phyloP scores from a whole-genome alignment of 2,797 vertebrate species.

The Perodicticus potto region DNA sequence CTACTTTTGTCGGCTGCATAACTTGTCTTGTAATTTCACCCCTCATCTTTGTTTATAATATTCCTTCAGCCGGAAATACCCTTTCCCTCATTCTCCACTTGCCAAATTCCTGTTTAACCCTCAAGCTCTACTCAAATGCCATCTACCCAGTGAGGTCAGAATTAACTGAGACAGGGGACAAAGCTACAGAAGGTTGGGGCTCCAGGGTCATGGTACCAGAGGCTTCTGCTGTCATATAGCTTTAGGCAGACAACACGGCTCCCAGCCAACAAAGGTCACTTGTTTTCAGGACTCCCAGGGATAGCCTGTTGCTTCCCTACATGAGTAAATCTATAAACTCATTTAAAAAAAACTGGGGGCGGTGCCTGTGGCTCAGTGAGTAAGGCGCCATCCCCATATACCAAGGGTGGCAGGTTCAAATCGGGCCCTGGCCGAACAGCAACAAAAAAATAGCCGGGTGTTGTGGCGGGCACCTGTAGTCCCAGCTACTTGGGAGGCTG shows the following conservation, averaged over 20 bases:
- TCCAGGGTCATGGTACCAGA: not conserved
- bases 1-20: not conserved
- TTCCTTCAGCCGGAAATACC: constrained; percentile 50
- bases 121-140: constrained; percentile 13
- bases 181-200: not conserved
- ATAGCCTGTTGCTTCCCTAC: not conserved
- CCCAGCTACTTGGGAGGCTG: too few species aligned
- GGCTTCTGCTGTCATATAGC: constrained; percentile 24
- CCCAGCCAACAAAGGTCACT: not conserved
- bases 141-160: not conserved
- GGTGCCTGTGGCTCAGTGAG: too few species aligned
- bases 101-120: constrained; percentile 54
- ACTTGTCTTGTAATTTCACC: constrained; percentile 37
- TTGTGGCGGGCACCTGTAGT: too few species aligned
- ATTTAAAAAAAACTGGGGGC: not conserved
- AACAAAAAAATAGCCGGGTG: too few species aligned
- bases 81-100: constrained; percentile 51
- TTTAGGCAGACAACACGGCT: not conserved
- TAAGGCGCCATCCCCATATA: too few species aligned
- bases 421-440: too few species aligned
- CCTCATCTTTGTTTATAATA: constrained; percentile 65
- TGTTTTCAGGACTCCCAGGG: not conserved
- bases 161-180: constrained; percentile 53
- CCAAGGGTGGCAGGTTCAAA: too few species aligned
- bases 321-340: constrained; percentile 1